A percentile compares a stretch with the other conserved stretches of the same genome.
phyloP scores from a whole-genome alignment of 2,888 invertebrate genomes.

The Slavum lentiscoides region DNA sequence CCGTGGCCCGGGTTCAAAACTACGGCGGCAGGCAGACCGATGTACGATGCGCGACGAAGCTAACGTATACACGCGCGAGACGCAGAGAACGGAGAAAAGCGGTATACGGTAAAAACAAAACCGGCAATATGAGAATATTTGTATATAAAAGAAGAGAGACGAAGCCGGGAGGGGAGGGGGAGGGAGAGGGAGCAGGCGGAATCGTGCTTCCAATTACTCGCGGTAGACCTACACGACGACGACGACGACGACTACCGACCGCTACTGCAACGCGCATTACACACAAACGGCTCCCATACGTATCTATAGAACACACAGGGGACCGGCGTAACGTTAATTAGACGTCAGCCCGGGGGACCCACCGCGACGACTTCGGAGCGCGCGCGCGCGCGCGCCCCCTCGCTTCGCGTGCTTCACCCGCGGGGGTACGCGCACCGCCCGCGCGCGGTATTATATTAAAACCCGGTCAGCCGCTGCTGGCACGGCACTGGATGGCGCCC shows the following conservation, averaged over 20 bases:
- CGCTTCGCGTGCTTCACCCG: constrained; percentile 20
- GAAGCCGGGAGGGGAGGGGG: not conserved
- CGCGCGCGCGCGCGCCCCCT: not conserved
- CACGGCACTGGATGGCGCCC: constrained; percentile 9
- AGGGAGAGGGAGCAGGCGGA: constrained; percentile 11
- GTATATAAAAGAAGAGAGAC: too few species aligned
- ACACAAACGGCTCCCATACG: too few species aligned
- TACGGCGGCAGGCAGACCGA: too few species aligned
- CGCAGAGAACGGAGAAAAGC: too few species aligned
- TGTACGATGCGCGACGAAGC: too few species aligned
- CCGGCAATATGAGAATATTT: too few species aligned
- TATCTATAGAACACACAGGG: not conserved
- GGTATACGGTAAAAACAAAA: too few species aligned
- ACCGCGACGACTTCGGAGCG: constrained; percentile 40
- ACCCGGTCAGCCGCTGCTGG: not conserved
- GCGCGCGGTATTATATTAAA: not conserved
- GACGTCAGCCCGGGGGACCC: constrained; percentile 53
- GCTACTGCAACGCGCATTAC: not conserved
- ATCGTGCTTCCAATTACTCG: constrained; percentile 52
- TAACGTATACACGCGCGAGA: too few species aligned
- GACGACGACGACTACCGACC: not conserved
- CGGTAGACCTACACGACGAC: constrained; percentile 44
- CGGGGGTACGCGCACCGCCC: not conserved
- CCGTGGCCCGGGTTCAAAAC: too few species aligned
- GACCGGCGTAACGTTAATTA: constrained; percentile 51